These are phyloP conservation scores for Nymphalis polychloros DNA, from an alignment of 2,888 invertebrate genomes.

Conservation along the genomic window DNA sequence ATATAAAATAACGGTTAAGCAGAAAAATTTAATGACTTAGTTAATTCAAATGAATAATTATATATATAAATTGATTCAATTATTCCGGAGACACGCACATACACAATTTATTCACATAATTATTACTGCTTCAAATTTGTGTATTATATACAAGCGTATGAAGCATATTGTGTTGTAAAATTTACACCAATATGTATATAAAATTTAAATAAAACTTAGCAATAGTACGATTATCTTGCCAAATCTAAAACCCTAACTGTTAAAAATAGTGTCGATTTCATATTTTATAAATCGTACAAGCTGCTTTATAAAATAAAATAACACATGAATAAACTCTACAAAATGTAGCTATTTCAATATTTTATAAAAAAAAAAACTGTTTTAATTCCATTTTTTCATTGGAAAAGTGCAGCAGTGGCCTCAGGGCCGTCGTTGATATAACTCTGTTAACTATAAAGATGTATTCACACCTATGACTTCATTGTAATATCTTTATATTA, in stretches of 20 bases:
- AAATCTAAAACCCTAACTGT: too few species aligned
- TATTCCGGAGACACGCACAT: neutral
- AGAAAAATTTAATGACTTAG: too few species aligned
- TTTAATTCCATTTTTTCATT: conserved; percentile 37
- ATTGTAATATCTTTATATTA: neutral
- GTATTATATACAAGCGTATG: neutral
- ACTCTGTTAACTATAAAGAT: conserved; percentile 22
- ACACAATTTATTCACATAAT: neutral
- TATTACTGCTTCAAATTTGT: neutral
- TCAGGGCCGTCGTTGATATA: conserved; percentile 35
- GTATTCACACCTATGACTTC: conserved; percentile 3
- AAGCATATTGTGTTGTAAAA: neutral
- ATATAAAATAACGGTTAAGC: too few species aligned
- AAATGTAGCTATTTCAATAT: conserved; percentile 30
- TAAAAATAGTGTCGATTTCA: too few species aligned
- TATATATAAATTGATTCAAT: neutral
- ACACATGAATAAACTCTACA: conserved; percentile 23
- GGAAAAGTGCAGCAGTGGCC: conserved; percentile 35
- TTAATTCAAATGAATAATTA: neutral
- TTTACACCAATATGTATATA: neutral
- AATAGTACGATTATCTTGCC: too few species aligned
- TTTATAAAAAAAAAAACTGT: conserved; percentile 33
- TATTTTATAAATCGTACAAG: too few species aligned
- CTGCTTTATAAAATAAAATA: neutral
- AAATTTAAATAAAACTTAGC: too few species aligned